Base-by-base conservation (phyloP, 2,888 invertebrate species). In the Mythimna ferrago region DNA sequence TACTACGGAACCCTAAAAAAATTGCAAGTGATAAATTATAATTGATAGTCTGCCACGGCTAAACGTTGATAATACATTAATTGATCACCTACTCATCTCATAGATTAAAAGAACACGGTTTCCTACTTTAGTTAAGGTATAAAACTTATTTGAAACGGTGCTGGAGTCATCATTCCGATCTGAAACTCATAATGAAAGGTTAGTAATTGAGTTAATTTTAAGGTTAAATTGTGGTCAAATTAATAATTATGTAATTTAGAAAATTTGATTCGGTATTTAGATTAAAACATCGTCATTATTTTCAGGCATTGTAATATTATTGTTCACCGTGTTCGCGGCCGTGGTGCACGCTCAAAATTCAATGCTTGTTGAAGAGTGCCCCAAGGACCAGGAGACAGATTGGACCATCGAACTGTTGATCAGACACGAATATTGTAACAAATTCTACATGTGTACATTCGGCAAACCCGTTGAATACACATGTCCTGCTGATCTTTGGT, bases 361-460 rank as follows among this genome's bases (percentile, higher is more conserved):
- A 32, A 0, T 78, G 19, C 78, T 75, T 9, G 88, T 87, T 2
- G 86, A 88, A 0, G 68, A 89, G 68, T 95, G 95, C 70, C 95
- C 95, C 0, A 7, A 85, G 0, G 94, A 92, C 26, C 94, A 94
- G 77, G 90, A 81, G 69, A 26, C 11, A 0, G 85, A 95, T 80
- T 94, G 94, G 93, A 79, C 82, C 32, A 91, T 93, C 32, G 94
- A 94, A 78, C 95, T 96, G 88, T 97, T 97, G 71, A 94, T 97
- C 0, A 96, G 96, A 35, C 95, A 96, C 65, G 94, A 93, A 1
- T 94, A 96, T 67, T 98, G 98, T 87, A 93, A 97, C 72, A 97
- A 96, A 87, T 98, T 97, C 90, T 95, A 97, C 70, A 97, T 97
- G 87, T 98, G 98, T 87, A 97, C 97, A 91, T 97, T 97, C 79